Base-by-base conservation (phyloP, 2,797 vertebrate genomes). In the Anguilla marmorata region DNA sequence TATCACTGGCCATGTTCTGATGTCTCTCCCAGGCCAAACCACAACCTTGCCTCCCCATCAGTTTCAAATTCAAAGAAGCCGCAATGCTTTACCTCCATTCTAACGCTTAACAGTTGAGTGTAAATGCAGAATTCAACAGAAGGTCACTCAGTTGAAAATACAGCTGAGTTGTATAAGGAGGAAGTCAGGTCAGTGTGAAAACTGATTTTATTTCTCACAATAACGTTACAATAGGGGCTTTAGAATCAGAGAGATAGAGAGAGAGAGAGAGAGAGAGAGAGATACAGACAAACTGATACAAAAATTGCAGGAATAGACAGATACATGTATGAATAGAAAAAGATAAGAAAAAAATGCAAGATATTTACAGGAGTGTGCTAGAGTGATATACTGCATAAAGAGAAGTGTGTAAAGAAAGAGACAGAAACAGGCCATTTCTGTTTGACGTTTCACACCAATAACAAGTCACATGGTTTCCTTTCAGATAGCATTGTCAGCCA, bases 321-420 rank as follows among this genome's bases (percentile, higher is more conserved):
- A 24, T 48, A 72, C 11, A 85, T 63, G 16, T n/a, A 85, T 33
- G 50, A 85, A 76, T 88, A 88, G 88, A 89, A 83, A 88, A 86
- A 84, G 33, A 56, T 45, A 19, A 11, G 7, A 50, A 76, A 37
- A 45, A 27, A 41, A 24, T 76, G 50, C 30, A 72, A 82, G 79
- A 86, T 21, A 27, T 24, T 69, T 5, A 69, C 41, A 72, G 60
- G 21, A 82, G 16, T 87, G 66, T 48, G 45, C 37, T 0, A 56
- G 58, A 69, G 41, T 54, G 27, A 82, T 69, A 80, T 74, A 69
- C 33, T 45, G 41, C 41, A 45, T 45, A 52, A 37, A 41, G 37
- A 45, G 6, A 72, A 69, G 5, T 69, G 45, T 63, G 45, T 63
- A 86, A 54, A 69, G 54, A 85, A 80, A 86, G 7, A 33, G 69